Percentiles rank a stretch among this genome's conserved stretches.
Evolutionary conservation across 2,888 invertebrate genomes (phyloP).

Genomic region (Pheosia gnoma): DNA sequence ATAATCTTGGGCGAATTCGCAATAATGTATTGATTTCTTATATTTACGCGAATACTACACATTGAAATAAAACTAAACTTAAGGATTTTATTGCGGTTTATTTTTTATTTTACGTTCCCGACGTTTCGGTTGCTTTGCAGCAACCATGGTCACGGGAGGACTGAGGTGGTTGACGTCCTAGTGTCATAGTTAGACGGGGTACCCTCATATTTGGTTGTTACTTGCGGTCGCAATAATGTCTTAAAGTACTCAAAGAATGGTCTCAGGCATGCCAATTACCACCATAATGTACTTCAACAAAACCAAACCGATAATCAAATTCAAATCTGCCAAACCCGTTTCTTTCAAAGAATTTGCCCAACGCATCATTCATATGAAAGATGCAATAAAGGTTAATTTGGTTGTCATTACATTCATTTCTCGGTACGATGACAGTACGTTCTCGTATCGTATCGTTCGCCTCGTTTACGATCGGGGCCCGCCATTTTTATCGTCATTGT

Average conservation of each 20-base stretch:
- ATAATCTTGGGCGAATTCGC: too few species aligned
- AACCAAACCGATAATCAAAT: conserved; percentile 12
- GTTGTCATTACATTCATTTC: conserved; percentile 61
- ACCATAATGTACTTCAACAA: conserved; percentile 2
- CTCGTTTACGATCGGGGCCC: conserved; percentile 62
- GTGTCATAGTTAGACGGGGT: too few species aligned
- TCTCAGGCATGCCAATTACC: not conserved
- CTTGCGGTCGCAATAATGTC: not conserved
- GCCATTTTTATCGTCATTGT: conserved; percentile 58
- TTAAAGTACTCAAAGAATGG: not conserved
- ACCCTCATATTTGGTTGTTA: too few species aligned
- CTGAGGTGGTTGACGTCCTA: too few species aligned
- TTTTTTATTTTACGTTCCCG: too few species aligned
- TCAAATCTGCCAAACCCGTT: conserved; percentile 1
- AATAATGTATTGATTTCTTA: too few species aligned
- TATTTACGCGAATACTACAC: too few species aligned
- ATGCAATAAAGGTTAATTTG: conserved; percentile 69
- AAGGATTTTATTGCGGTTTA: too few species aligned
- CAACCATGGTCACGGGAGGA: too few species aligned
- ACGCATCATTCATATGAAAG: conserved; percentile 25
- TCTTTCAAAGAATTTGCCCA: not conserved
- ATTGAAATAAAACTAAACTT: too few species aligned
- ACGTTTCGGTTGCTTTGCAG: too few species aligned
- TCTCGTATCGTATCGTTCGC: conserved; percentile 72
- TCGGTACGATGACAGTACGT: conserved; percentile 62